phyloP scores from a whole-genome alignment of 2,113 vertebrate genomes.

The Felis catus region DNA sequence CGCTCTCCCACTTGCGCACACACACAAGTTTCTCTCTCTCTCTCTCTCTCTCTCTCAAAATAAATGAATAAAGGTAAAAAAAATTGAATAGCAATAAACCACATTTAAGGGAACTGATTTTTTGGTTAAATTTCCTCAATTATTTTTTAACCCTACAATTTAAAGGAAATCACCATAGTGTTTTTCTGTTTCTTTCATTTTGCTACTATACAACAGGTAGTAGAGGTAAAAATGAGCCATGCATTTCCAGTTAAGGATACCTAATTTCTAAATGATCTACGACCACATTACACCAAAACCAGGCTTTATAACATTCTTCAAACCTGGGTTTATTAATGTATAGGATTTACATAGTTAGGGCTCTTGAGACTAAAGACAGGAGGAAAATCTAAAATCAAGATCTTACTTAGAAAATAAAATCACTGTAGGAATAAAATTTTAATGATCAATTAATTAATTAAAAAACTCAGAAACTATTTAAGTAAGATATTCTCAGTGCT shows the following conservation, averaged over 20 bases:
- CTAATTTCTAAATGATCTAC: background rate
- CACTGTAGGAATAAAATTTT: background rate
- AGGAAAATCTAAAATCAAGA: background rate
- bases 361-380: background rate
- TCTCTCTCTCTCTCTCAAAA: no score
- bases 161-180: background rate
- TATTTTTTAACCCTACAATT: slow-evolving; percentile 19
- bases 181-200: background rate
- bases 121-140: background rate
- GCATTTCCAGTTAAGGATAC: background rate
- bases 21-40: no score
- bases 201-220: background rate
- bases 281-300: background rate
- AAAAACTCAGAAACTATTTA: background rate
- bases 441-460: background rate
- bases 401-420: slow-evolving; percentile 34
- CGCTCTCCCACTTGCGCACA: no score
- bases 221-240: background rate
- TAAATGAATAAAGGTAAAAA: slow-evolving; percentile 1
- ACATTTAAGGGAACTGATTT: slow-evolving; percentile 63
- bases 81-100: slow-evolving; percentile 77
- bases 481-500: background rate
- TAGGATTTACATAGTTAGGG: background rate
- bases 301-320: slow-evolving; percentile 9
- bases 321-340: background rate